Percentiles rank a stretch among this genome's conserved stretches.
These are phyloP conservation scores for Caenorhabditis sp. DNA, from an alignment of 2,888 invertebrate species.

Conservation along the genomic window DNA sequence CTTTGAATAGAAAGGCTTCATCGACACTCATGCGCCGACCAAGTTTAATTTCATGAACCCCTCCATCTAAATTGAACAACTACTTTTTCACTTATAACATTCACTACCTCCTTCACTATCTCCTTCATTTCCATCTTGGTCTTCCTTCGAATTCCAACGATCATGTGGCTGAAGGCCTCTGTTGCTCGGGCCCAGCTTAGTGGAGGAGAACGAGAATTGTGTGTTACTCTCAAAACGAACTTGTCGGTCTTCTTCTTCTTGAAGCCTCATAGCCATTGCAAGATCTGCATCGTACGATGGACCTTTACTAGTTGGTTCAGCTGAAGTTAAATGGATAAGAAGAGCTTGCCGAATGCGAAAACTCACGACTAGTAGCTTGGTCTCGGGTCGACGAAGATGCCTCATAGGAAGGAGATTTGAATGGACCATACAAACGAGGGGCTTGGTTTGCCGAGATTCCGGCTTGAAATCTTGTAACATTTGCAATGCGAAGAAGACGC, in stretches of 20 bases:
- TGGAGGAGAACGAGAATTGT: neutral
- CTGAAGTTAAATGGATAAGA: too few species aligned
- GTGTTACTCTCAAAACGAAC: neutral
- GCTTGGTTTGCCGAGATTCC: too few species aligned
- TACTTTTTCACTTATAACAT: too few species aligned
- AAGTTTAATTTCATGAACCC: neutral
- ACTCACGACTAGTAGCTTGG: too few species aligned
- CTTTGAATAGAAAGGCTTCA: neutral
- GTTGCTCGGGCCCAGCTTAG: neutral
- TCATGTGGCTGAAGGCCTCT: too few species aligned
- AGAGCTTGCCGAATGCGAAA: too few species aligned
- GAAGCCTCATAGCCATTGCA: neutral
- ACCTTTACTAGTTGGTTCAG: too few species aligned
- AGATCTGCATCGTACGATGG: too few species aligned
- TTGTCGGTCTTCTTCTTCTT: constrained; percentile 6
- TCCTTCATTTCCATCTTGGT: neutral
- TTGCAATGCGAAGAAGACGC: neutral
- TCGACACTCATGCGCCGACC: neutral
- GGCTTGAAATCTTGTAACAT: neutral
- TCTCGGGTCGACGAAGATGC: neutral
- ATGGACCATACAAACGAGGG: too few species aligned
- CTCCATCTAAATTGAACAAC: neutral
- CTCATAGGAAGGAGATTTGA: neutral
- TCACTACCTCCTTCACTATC: neutral
- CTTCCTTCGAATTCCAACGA: too few species aligned